Evolutionary conservation across 2,113 vertebrate species (phyloP).

Genomic region (Myiozetetes cayanensis): DNA sequence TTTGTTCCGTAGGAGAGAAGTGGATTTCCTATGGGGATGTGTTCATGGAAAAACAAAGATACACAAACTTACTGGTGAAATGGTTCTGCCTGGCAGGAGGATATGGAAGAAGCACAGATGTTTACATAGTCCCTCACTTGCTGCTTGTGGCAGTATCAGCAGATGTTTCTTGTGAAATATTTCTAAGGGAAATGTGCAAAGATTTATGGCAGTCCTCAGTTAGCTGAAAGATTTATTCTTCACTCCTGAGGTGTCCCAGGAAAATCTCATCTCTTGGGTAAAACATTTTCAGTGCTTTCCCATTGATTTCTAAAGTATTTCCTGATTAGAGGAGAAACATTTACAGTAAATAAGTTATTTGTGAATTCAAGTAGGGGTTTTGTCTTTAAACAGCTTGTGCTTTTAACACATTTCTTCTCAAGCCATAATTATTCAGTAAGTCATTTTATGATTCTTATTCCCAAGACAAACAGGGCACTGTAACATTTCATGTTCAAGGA

Average conservation of each 20-base stretch:
- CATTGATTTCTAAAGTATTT: not conserved
- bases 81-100: not conserved
- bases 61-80: not conserved
- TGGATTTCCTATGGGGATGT: not conserved
- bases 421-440: conserved; percentile 23
- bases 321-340: conserved; percentile 17
- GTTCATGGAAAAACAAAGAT: not conserved
- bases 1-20: not conserved
- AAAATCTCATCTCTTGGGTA: not conserved
- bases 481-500: not conserved
- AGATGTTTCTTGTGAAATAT: not conserved
- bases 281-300: not conserved
- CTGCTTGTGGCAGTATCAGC: not conserved
- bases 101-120: not conserved
- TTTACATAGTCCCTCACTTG: not conserved
- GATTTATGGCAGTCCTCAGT: not conserved
- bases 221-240: not conserved
- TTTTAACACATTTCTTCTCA: conserved; percentile 46
- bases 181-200: not conserved
- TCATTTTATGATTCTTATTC: not conserved
- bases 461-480: not conserved
- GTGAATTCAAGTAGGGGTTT: conserved; percentile 27
- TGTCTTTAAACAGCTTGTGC: conserved; percentile 46
- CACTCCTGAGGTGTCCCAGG: not conserved
- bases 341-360: conserved; percentile 43